phyloP scores from a whole-genome alignment of 2,888 invertebrate species.

The Tiphia femorata region DNA sequence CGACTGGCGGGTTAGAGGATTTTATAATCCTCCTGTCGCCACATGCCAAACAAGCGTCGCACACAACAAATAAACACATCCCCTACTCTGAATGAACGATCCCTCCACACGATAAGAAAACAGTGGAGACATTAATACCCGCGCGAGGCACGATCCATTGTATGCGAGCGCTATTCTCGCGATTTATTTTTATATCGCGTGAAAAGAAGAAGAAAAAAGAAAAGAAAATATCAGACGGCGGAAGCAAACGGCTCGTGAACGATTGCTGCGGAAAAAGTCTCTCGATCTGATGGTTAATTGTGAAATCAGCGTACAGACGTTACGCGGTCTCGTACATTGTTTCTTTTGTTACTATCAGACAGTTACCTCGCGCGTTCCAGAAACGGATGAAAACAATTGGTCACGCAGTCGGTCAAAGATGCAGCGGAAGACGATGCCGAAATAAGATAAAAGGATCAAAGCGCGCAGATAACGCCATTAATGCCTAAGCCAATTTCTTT shows the following conservation, averaged over 20 bases:
- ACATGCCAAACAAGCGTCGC: slow-evolving; percentile 45
- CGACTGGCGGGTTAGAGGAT: slow-evolving; percentile 45
- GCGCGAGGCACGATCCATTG: too few relatives aligned
- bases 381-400: slow-evolving; percentile 7
- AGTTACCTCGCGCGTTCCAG: slow-evolving; percentile 4
- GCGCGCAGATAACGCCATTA: neutral
- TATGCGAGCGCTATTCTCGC: too few relatives aligned
- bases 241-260: too few relatives aligned
- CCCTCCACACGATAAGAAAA: slow-evolving; percentile 32
- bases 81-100: slow-evolving; percentile 30
- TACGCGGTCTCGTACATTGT: too few relatives aligned
- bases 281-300: too few relatives aligned
- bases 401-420: neutral
- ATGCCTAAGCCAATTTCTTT: slow-evolving; percentile 7
- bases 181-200: neutral
- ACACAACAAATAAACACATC: slow-evolving; percentile 38
- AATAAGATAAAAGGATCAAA: neutral
- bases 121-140: too few relatives aligned
- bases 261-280: too few relatives aligned
- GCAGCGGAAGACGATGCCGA: slow-evolving; percentile 9
- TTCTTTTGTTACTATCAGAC: slow-evolving; percentile 15
- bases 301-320: too few relatives aligned
- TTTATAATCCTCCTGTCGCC: slow-evolving; percentile 46
- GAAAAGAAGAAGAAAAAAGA: neutral
- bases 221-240: neutral